Base-by-base conservation (phyloP, 1,140 invertebrate genomes). In the Lucilia cuprina region DNA sequence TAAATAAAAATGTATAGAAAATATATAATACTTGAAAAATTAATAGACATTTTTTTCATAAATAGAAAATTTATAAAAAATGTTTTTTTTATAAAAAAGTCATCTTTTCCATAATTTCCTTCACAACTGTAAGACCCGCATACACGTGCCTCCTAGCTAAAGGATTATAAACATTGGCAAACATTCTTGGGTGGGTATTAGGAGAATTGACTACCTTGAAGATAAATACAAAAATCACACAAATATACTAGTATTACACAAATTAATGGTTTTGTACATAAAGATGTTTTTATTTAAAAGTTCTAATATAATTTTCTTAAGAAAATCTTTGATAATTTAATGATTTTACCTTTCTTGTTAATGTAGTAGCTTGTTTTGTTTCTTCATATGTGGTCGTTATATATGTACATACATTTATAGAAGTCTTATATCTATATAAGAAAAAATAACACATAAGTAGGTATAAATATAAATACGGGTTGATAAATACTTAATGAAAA, bases 231-330 rank as follows among this genome's bases (percentile, higher is more conserved):
- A 74, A 74, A 74, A 41, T 10, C 41, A 41, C 10, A 41, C 41
- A 41, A 0, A 10, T 41, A 41, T 41, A 41, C 7, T 0, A 41
- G 25, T 30, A 30, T 30, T 30, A 41, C 5, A 41, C 41, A 30
- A 74, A 74, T 74, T 74, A 74, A 74, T 30, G 74, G 34, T 30
- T 30, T 74, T 74, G 21, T 74, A 74, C 35, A 77, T 77, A 35
- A 77, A 77, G 47, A 41, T 77, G 74, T 14, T 77, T 77, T 77
- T 41, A 41, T 77, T 41, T 77, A 77, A 77, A 41, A 77, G 74
- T 77, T 77, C 30, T 77, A 77, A 77, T 77, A 77, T 13, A 77
- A 35, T 77, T 41, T 77, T 77, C 50, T 55, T 55, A 17, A 10
- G 12, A 55, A 55, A 55, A 55, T 55, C 50, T 55, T 55, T 17